These are phyloP conservation scores for Brachypalpus laphriformis DNA, from an alignment of 2,888 invertebrate genomes.

Conservation along the genomic window DNA sequence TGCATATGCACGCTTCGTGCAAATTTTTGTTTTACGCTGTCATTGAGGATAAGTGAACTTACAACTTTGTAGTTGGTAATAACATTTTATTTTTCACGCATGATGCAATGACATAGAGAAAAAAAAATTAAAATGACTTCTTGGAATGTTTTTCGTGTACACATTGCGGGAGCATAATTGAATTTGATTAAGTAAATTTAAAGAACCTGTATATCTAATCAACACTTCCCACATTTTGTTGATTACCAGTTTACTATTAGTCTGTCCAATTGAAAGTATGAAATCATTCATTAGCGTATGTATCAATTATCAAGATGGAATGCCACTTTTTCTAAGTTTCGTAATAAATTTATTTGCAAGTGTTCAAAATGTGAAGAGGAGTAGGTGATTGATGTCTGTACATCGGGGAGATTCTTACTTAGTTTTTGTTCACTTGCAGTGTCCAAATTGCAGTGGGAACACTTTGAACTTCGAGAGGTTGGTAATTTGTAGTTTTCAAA, in stretches of 20 bases:
- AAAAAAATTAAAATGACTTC: neutral
- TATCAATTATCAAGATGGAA: constrained; percentile 20
- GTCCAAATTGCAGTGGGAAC: neutral
- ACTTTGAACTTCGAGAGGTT: neutral
- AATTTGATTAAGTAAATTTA: constrained; percentile 21
- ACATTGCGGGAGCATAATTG: constrained; percentile 32
- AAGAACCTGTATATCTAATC: constrained; percentile 31
- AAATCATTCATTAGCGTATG: constrained; percentile 40
- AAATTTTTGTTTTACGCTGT: neutral
- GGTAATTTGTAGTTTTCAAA: neutral
- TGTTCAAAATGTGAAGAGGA: too few relatives aligned
- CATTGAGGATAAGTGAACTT: constrained; percentile 18
- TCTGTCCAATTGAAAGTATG: constrained; percentile 18
- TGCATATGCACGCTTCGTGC: neutral
- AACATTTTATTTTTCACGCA: constrained; percentile 1
- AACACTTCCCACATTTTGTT: constrained; percentile 8
- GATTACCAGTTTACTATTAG: constrained; percentile 3
- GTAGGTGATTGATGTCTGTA: neutral
- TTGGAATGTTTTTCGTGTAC: neutral
- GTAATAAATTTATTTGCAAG: neutral
- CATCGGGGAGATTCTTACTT: neutral
- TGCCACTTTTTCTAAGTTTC: neutral
- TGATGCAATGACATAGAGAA: constrained; percentile 35
- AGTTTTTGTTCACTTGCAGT: too few relatives aligned
- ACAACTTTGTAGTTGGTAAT: constrained; percentile 29